phyloP scores from a whole-genome alignment of 2,113 vertebrate species.

The Phasianus colchicus region DNA sequence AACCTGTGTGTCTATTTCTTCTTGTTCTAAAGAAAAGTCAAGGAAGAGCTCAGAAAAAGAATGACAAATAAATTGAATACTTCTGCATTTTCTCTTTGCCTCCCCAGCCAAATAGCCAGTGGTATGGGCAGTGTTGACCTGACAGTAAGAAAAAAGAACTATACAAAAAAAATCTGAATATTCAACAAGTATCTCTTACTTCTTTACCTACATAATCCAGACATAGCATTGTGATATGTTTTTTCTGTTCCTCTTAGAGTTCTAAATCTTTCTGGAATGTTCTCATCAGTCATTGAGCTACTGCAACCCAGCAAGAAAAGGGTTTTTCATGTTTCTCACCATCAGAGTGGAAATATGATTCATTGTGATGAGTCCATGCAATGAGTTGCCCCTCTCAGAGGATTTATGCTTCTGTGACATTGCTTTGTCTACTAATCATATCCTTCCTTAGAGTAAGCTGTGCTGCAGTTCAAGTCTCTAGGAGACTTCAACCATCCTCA shows the following conservation, averaged over 20 bases:
- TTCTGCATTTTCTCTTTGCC: background rate
- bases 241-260: background rate
- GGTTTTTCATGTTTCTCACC: background rate
- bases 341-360: slow-evolving; percentile 20
- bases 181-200: background rate
- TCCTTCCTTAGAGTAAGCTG: background rate
- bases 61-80: background rate
- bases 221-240: fast-evolving
- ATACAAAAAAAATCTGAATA: background rate
- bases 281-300: background rate
- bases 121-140: background rate
- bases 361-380: background rate
- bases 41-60: background rate
- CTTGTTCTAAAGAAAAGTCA: background rate
- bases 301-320: background rate
- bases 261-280: background rate
- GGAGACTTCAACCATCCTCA: background rate
- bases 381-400: slow-evolving; percentile 27
- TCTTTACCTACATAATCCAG: background rate
- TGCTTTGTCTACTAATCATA: background rate
- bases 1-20: background rate
- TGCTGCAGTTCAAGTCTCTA: background rate
- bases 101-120: background rate
- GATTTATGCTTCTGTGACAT: background rate
- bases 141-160: background rate